phyloP scores from a whole-genome alignment of 1,140 invertebrate genomes.

The Anadara kagoshimensis region DNA sequence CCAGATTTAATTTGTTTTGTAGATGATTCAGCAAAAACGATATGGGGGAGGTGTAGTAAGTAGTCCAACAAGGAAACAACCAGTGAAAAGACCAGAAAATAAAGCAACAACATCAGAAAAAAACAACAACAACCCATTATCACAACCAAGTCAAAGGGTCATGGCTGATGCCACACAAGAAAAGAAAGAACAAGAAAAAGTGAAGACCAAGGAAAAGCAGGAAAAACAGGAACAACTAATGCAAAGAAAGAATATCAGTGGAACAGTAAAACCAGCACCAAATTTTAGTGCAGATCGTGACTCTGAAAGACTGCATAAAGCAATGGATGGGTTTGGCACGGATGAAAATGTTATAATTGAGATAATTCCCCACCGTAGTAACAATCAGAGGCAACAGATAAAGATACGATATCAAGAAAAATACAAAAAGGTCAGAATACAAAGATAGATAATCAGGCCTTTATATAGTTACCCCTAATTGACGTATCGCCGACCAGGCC shows the following conservation, averaged over 20 bases:
- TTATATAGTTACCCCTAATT: too few relatives aligned
- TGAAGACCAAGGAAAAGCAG: conserved; percentile 21
- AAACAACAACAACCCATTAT: conserved; percentile 33
- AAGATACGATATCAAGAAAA: conserved; percentile 70
- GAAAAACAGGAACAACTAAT: conserved; percentile 56
- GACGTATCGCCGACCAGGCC: too few relatives aligned
- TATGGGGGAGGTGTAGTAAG: conserved; percentile 53
- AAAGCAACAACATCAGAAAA: neutral
- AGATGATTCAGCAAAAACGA: conserved; percentile 9
- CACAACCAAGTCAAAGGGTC: conserved; percentile 26
- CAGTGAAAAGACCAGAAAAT: neutral
- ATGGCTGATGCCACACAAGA: conserved; percentile 28
- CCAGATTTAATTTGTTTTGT: neutral
- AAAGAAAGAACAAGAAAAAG: conserved; percentile 35
- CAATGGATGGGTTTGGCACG: conserved; percentile 62
- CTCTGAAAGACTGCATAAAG: conserved; percentile 57
- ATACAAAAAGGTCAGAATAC: conserved; percentile 69
- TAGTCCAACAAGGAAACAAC: neutral
- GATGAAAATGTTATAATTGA: conserved; percentile 65
- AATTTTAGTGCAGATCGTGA: conserved; percentile 67
- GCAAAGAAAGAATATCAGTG: conserved; percentile 63
- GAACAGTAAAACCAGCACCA: conserved; percentile 50
- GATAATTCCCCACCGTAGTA: conserved; percentile 64
- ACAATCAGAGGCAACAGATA: conserved; percentile 70
- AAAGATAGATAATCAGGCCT: too few relatives aligned